phyloP scores from a whole-genome alignment of 2,888 invertebrate species.

The Itoplectis maculator region DNA sequence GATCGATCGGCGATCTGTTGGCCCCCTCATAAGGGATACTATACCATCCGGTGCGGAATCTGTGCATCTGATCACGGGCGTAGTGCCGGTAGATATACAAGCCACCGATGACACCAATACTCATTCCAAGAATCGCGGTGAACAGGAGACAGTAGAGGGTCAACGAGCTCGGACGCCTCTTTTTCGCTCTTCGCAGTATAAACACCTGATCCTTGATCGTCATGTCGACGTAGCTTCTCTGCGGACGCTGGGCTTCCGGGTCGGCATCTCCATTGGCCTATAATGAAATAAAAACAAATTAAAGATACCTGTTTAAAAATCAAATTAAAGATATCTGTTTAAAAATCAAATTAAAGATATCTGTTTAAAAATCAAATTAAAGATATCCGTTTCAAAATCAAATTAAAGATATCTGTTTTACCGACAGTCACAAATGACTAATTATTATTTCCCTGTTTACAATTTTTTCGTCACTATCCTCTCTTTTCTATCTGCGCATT shows the following conservation, averaged over 20 bases:
- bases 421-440: too few relatives aligned
- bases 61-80: constrained; percentile 87
- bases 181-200: constrained; percentile 84
- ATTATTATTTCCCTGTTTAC: too few relatives aligned
- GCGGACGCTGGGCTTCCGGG: constrained; percentile 84
- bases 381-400: too few relatives aligned
- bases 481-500: constrained; percentile 3
- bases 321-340: too few relatives aligned
- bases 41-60: constrained; percentile 89
- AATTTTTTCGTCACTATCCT: background rate
- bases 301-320: constrained; percentile 25
- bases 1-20: constrained; percentile 74
- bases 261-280: constrained; percentile 83
- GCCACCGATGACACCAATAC: constrained; percentile 89
- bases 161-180: constrained; percentile 87
- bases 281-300: constrained; percentile 66
- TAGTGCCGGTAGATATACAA: constrained; percentile 92
- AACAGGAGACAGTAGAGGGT: constrained; percentile 90
- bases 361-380: constrained; percentile 12
- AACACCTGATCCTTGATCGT: constrained; percentile 61
- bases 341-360: constrained; percentile 6
- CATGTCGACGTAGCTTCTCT: constrained; percentile 76
- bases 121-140: constrained; percentile 90
- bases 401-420: too few relatives aligned
- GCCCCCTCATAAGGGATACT: constrained; percentile 87